Conservation (phyloP, 2,797 vertebrate species). For the Bufotes viridis region DNA sequence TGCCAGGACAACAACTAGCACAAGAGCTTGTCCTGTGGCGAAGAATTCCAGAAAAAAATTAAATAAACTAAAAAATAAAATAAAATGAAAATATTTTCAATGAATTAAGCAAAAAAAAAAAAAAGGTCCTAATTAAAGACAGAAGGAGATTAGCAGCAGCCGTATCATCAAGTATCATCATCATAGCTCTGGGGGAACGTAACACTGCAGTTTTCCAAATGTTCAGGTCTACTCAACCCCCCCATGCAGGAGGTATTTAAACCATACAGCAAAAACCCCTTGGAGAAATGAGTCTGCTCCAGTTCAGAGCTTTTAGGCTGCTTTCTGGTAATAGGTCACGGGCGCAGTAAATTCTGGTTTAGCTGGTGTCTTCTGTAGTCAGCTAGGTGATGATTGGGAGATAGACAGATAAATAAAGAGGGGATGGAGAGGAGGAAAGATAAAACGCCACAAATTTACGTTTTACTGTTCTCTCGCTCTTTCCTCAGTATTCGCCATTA, state of each 20-base stretch:
- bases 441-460: constrained; percentile 41
- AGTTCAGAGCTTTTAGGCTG: constrained; percentile 64
- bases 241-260: constrained; percentile 67
- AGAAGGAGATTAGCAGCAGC: background rate
- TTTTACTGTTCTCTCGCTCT: constrained; percentile 68
- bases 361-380: constrained; percentile 57
- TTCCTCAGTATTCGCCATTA: constrained; percentile 67
- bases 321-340: constrained; percentile 71
- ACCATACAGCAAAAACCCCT: constrained; percentile 63
- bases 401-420: constrained; percentile 28
- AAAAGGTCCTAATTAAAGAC: constrained; percentile 43
- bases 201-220: constrained; percentile 69
- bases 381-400: constrained; percentile 58
- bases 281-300: constrained; percentile 64
- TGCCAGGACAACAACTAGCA: no score
- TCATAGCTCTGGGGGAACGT: constrained; percentile 65
- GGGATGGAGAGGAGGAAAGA: background rate
- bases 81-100: no score
- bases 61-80: no score
- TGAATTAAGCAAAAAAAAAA: background rate
- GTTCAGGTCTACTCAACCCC: constrained; percentile 69
- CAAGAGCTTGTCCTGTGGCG: no score
- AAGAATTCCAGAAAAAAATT: no score
- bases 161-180: background rate
- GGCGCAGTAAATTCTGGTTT: constrained; percentile 71